A percentile compares a stretch with the other conserved stretches of the same genome.
Conservation (phyloP, 2,888 invertebrate genomes). For the Papilio elwesi region DNA sequence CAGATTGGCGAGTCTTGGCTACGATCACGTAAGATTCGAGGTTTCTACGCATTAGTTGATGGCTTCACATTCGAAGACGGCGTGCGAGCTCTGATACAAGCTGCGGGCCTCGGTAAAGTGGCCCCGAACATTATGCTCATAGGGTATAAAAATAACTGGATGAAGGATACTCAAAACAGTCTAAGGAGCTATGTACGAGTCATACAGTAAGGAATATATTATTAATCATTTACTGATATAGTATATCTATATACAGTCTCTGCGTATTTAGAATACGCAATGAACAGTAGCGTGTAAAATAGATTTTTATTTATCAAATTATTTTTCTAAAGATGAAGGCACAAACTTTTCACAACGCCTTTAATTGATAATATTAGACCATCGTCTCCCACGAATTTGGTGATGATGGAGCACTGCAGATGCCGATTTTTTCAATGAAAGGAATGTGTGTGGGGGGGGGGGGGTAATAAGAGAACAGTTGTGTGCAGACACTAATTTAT, state of each 20-base stretch:
- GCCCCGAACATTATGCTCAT: slow-evolving; percentile 94
- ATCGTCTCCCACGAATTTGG: no score
- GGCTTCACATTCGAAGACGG: slow-evolving; percentile 88
- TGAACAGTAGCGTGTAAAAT: no score
- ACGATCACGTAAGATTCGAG: slow-evolving; percentile 88
- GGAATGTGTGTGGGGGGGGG: no score
- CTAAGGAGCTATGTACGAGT: slow-evolving; percentile 92
- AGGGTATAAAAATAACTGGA: slow-evolving; percentile 96
- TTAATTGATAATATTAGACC: no score
- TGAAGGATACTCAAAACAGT: slow-evolving; percentile 86
- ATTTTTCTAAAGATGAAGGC: no score
- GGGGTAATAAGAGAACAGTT: no score
- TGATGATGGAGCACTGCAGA: no score
- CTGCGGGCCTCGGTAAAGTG: slow-evolving; percentile 93
- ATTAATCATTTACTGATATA: neutral
- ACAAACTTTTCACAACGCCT: no score
- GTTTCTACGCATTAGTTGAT: slow-evolving; percentile 91
- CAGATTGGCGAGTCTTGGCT: slow-evolving; percentile 89
- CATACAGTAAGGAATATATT: slow-evolving; percentile 88
- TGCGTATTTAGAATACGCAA: no score
- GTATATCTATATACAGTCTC: no score
- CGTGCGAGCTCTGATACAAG: slow-evolving; percentile 89
- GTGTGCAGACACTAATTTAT: no score
- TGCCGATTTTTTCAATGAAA: no score
- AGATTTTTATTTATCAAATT: neutral